Percentiles rank a stretch among this genome's conserved stretches.
These are phyloP conservation scores for Lota lota DNA, from an alignment of 2,113 vertebrate genomes.

Conservation along the genomic window DNA sequence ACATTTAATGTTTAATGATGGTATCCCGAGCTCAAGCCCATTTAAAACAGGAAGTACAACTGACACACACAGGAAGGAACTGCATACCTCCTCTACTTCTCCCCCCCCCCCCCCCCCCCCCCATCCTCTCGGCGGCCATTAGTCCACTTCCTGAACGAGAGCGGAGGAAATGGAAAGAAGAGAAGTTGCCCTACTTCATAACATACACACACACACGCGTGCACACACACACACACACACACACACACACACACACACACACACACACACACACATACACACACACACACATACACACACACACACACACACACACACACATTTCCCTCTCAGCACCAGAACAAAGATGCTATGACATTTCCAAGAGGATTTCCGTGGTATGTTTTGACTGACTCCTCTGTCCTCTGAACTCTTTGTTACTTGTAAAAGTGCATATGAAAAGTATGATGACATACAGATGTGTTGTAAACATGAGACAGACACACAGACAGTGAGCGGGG, in stretches of 20 bases:
- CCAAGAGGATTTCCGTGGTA: too few species aligned
- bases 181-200: not conserved
- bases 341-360: too few species aligned
- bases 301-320: not conserved
- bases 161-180: slow-evolving; percentile 1
- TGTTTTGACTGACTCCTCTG: not conserved
- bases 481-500: too few species aligned
- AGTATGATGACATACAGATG: too few species aligned
- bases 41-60: not conserved
- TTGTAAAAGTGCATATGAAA: not conserved
- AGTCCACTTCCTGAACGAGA: slow-evolving; percentile 1
- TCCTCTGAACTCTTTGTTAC: slow-evolving; percentile 4
- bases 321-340: not conserved
- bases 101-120: not conserved
- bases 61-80: slow-evolving; percentile 2
- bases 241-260: slow-evolving; percentile 1
- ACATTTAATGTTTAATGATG: too few species aligned
- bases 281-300: slow-evolving; percentile 6
- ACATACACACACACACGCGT: not conserved
- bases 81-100: not conserved
- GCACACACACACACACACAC: slow-evolving; percentile 1
- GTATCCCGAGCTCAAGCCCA: not conserved
- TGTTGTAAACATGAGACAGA: too few species aligned
- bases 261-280: not conserved
- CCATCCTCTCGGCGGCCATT: not conserved